These are phyloP conservation scores for Diadegma fenestrale DNA, from an alignment of 2,888 invertebrate species.

Conservation along the genomic window DNA sequence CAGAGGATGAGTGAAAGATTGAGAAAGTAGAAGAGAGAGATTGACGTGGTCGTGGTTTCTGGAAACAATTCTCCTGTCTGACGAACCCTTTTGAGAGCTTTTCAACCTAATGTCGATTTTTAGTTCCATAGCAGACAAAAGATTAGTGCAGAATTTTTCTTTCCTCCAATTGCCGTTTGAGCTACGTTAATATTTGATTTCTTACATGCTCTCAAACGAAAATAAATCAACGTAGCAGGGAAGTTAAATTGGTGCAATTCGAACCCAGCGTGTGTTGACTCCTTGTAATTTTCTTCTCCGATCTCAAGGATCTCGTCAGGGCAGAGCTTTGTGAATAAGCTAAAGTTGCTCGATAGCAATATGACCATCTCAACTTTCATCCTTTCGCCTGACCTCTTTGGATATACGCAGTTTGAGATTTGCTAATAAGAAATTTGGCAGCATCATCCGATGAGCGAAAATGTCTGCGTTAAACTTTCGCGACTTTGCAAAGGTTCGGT, in stretches of 20 bases:
- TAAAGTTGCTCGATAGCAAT: neutral
- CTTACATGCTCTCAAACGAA: neutral
- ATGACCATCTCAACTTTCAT: neutral
- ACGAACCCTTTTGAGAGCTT: neutral
- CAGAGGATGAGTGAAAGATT: slow-evolving; percentile 16
- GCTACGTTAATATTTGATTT: slow-evolving; percentile 47
- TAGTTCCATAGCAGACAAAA: slow-evolving; percentile 35
- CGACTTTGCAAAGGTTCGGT: neutral
- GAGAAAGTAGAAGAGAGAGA: neutral
- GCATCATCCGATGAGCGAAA: neutral
- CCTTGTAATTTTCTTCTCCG: neutral
- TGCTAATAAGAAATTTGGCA: slow-evolving; percentile 3
- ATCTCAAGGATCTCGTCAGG: neutral
- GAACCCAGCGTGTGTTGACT: neutral
- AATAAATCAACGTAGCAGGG: neutral
- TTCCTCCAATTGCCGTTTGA: neutral
- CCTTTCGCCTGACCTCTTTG: neutral
- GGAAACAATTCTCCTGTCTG: slow-evolving; percentile 16
- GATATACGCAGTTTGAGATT: neutral
- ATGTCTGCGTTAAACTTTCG: neutral
- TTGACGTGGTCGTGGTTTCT: slow-evolving; percentile 14
- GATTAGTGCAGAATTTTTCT: slow-evolving; percentile 42
- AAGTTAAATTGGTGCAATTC: neutral
- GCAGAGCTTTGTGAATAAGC: neutral
- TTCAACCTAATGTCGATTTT: slow-evolving; percentile 21